Evolutionary conservation across 2,113 vertebrate species (phyloP), one percentile per base, ranked within the genome.

Genomic region (Platichthys stellatus): DNA sequence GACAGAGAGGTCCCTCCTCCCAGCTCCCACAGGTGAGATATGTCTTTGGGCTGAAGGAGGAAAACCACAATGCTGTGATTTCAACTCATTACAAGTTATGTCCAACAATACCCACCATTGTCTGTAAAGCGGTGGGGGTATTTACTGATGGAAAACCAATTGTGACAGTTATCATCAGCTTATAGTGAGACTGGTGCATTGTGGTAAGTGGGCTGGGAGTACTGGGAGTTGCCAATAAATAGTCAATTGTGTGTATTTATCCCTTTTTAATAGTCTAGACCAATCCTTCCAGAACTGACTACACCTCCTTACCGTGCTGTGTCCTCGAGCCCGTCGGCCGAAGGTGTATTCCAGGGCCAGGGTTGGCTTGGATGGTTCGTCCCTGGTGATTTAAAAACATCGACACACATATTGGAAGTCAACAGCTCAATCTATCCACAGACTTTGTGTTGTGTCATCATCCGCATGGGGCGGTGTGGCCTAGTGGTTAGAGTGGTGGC

Each of bases 1-100:
- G 95, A 86, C 61, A 99, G 91, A 3, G 95, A 98, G 0, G 94
- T 97, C 68, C 98, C 98, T 82, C 97, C 97, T 81, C 97, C 98
- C 67, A 99, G 91, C 88, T 99, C 98, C 98, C 98, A 99, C 79
- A 99, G 93, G 79, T 99, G 96, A 85, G 96, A 96, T 74, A 97
- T 92, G 87, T 98, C 96, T 93, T 98, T 99, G 40, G 96, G 96
- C 98, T 99, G 89, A 92, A 91, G 88, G 72, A 63, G 10, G 10
- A 26, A 31, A 69, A 62, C 10, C 2, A 62, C 7, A 12, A 40
- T 2, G 10, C 1, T 28, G 14, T 62, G 11, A 51, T 8, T 70
- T 28, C 28, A 28, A 28, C 13, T 15, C 11, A 45, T 45, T 11
- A 56, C 49, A 53, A 53, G 17, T 59, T 3, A 54, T 54, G 47